Conservation (phyloP, 2,888 invertebrate genomes). For the Acleris sparsana region DNA sequence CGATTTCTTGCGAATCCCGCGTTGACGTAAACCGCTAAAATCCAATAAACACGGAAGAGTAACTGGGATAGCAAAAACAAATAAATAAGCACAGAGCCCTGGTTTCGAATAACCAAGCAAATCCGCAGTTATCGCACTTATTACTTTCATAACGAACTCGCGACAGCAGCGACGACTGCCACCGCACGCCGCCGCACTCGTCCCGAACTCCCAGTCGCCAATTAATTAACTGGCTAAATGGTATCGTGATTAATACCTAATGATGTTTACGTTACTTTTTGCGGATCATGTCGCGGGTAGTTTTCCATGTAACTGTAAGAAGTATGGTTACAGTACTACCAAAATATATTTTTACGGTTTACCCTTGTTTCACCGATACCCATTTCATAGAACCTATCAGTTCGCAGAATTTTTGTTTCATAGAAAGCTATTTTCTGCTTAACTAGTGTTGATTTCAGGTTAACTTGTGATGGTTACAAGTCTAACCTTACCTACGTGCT, state of each 20-base stretch:
- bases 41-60: no score
- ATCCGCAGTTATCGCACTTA: constrained; percentile 62
- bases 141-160: constrained; percentile 78
- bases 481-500: no score
- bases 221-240: constrained; percentile 83
- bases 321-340: no score
- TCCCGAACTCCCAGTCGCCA: constrained; percentile 68
- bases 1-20: no score
- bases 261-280: constrained; percentile 80
- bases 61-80: constrained; percentile 62
- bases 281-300: constrained; percentile 70
- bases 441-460: no score
- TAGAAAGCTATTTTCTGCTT: no score
- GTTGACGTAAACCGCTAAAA: no score
- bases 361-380: no score
- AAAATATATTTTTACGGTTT: neutral
- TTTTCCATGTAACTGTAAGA: neutral
- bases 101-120: constrained; percentile 50
- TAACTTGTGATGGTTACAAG: no score
- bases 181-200: constrained; percentile 22
- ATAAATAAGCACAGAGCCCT: constrained; percentile 49
- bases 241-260: constrained; percentile 78
- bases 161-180: constrained; percentile 57
- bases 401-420: no score
- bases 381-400: no score